Conservation (phyloP, 2,113 vertebrate genomes). For the Petrocephalus zakoni region DNA sequence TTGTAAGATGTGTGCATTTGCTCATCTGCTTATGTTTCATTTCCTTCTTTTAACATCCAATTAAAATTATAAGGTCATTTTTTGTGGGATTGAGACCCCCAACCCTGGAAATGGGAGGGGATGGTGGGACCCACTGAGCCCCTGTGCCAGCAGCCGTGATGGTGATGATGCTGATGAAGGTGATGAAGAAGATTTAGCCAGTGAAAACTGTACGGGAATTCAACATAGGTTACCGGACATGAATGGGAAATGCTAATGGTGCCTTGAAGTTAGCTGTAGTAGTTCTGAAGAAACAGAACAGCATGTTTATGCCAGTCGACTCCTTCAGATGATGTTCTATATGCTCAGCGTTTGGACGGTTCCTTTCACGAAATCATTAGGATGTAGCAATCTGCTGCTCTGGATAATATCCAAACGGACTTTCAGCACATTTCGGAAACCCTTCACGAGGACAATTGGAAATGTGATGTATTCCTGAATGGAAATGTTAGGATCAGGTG, state of each 20-base stretch:
- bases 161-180: not conserved
- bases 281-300: not conserved
- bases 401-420: not conserved
- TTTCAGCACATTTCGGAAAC: not conserved
- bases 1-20: not conserved
- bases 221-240: not conserved
- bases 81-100: not conserved
- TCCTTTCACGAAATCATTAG: not conserved
- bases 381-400: not conserved
- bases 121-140: not conserved
- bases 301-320: not conserved
- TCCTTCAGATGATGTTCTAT: not conserved
- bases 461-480: not conserved
- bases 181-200: too few species aligned
- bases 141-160: too few species aligned
- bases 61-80: not conserved
- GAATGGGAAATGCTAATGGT: not conserved
- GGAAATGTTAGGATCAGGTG: not conserved
- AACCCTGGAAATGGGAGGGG: not conserved
- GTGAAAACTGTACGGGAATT: not conserved
- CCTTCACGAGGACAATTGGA: not conserved
- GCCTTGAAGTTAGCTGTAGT: not conserved
- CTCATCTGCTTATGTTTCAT: not conserved
- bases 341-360: not conserved
- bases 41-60: not conserved